Base-by-base conservation (phyloP, 1,140 invertebrate species). In the Temnothorax curvispinosus region DNA sequence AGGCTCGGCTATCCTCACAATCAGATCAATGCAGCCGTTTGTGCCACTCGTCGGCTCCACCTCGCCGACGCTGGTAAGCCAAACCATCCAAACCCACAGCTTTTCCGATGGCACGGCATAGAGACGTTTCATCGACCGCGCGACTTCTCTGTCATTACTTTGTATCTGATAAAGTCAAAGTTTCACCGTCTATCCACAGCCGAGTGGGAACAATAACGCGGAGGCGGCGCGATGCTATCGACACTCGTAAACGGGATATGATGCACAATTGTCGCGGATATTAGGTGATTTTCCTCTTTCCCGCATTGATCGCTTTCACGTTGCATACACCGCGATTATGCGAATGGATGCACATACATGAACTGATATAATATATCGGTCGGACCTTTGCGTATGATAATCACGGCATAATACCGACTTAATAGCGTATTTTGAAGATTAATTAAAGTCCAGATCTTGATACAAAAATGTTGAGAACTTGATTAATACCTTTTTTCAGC, bases 21-120 rank as follows among this genome's bases (percentile, higher is more conserved):
- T 60, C n/a, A 93, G 77, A 88, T 93, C 91, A 54, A 92, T 91
- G 76, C 52, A 94, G 81, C 93, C 93, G 94, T 27, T 85, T 80
- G 9, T 93, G 88, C 93, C 92, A 94, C 56, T 93, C 89, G 74
- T 89, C 77, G 15, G 90, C 87, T 27, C 27, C 27, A 89, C 62
- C 8, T 93, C 92, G 6, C 81, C 87, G n/a, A 94, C 67, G 80
- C 91, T 88, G 44, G 75, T 72, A 56, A 94, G 80, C 94, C 93
- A 93, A 41, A 85, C 52, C 52, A 75, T 85, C 93, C 92, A 93
- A 7, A 91, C 81, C 13, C 91, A 91, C 60, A 92, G 58, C 38
- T 92, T 91, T 65, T 94, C 89, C 62, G 91, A 90, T n/a, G 92
- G 76, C 38, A 93, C 90, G 1, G 88, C 86, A 54, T 88, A 87